These are phyloP conservation scores for Drosophila borealis DNA, from an alignment of 2,888 invertebrate genomes.

Conservation along the genomic window DNA sequence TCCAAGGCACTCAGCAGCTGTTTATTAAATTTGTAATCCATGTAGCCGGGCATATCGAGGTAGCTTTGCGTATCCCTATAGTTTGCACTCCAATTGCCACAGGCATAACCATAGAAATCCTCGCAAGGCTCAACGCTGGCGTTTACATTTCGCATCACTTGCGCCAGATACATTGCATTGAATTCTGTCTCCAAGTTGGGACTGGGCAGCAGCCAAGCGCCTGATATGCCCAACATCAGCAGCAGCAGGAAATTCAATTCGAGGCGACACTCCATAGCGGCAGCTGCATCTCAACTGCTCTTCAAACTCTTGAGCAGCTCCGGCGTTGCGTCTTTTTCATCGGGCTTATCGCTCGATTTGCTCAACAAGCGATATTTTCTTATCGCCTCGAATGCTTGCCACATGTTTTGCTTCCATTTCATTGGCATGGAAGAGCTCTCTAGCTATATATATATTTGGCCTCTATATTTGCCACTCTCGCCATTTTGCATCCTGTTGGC, in stretches of 20 bases:
- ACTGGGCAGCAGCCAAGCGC: conserved; percentile 5
- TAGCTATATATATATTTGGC: neutral
- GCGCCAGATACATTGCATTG: conserved; percentile 50
- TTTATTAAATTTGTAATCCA: conserved; percentile 71
- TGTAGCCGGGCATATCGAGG: conserved; percentile 77
- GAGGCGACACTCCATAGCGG: conserved; percentile 53
- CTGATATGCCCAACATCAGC: conserved; percentile 20
- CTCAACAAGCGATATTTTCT: conserved; percentile 28
- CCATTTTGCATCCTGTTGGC: conserved; percentile 47
- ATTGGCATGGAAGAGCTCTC: conserved; percentile 3
- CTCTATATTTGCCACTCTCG: conserved; percentile 12
- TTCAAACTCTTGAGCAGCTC: conserved; percentile 13
- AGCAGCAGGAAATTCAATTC: conserved; percentile 30
- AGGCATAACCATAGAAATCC: conserved; percentile 76
- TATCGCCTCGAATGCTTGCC: conserved; percentile 38
- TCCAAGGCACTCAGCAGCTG: conserved; percentile 59
- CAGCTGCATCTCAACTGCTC: conserved; percentile 46
- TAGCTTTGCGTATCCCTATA: conserved; percentile 54
- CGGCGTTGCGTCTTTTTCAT: conserved; percentile 3
- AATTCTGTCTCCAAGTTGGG: conserved; percentile 14
- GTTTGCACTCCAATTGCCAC: conserved; percentile 74
- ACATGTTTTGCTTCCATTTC: conserved; percentile 38
- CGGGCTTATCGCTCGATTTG: conserved; percentile 45
- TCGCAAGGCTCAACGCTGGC: conserved; percentile 69
- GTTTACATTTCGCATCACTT: conserved; percentile 66